Base-by-base conservation (phyloP, 2,888 invertebrate genomes). In the Margaritifera margaritifera region DNA sequence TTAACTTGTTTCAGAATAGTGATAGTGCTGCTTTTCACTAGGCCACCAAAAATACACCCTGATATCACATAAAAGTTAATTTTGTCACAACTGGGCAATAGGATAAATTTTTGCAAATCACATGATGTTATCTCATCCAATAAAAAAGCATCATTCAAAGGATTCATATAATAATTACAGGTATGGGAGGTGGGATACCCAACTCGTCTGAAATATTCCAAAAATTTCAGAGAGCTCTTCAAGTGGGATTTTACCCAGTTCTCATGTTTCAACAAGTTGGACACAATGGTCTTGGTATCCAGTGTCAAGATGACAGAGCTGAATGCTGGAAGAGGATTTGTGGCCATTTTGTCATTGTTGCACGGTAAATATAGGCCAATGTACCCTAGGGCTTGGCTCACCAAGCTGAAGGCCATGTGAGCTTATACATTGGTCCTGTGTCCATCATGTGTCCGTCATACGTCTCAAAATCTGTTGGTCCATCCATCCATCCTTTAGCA, bases 221-320 rank as follows among this genome's bases (percentile, higher is more conserved):
- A 77, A 62, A 77, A 82, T 64, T 82, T 84, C 69, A 71, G 77
- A 8, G 71, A 79, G 42, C 62, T 78, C n/a, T 66, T 79, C 42
- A 60, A 61, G 11, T 83, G 82, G 84, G 81, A 83, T 62, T 84
- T 84, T 65, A 83, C 84, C 8, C 84, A 84, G 70, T 84, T 82
- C 57, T 83, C 82, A 18, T 79, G 81, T 57, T 84, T 84, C 65
- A 84, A 84, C 59, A 68, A 78, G 58, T 73, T 77, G 25, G 83
- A 84, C 63, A 82, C 78, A 0, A 77, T 81, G 77, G 61, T 84
- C 27, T 73, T 84, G 25, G 82, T 83, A 5, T 83, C 83, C 18
- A 83, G 82, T 75, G 84, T 84, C 22, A 80, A 80, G 57, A 80
- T 76, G 1, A 73, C 78, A 24, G 72, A 74, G 22, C 71, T 70